Base-by-base conservation (phyloP, 1,140 invertebrate species). In the Calephelis nemesis region DNA sequence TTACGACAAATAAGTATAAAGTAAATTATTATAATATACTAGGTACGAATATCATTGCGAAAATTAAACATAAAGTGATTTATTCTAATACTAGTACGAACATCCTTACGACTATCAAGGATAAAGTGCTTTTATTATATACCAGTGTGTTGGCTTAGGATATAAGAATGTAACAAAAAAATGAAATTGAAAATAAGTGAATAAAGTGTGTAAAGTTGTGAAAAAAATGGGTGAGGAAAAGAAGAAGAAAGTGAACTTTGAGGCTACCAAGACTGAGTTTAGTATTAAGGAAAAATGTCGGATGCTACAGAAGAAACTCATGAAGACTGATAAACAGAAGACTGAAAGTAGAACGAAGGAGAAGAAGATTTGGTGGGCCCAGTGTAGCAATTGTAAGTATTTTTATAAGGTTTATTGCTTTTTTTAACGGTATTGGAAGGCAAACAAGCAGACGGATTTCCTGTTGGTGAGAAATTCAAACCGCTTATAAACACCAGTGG, bases 261-360 rank as follows among this genome's bases (percentile, higher is more conserved):
- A 81, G 67, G 80, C 72, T 72, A 69, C 72, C 15, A 89, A 91
- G 81, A 85, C 85, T 86, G 86, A 91, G 71, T 85, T 87, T 88
- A 91, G 86, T 88, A 81, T 91, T 90, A 91, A 88, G 79, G 86
- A 91, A 62, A 91, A 84, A 77, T 88, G 79, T 72, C 85, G 79
- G 48, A 88, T 88, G 73, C 79, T 91, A 80, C 84, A 88, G 76
- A 91, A 87, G 74, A 91, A 91, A 85, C 74, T 91, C 5, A 88
- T 85, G 77, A 91, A 88, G 84, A 88, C 87, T 85, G 88, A 91
- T 69, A 84, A 82, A 79, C 75, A 87, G 76, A 91, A 90, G 86
- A 89, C 85, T 88, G 87, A 88, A 72, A 71, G 72, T 42, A 71
- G 73, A 65, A 71, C 78, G 40, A 83, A 82, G 49, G 87, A 91